Base-by-base conservation (phyloP, 2,113 vertebrate genomes). In the Atractosteus spatula region DNA sequence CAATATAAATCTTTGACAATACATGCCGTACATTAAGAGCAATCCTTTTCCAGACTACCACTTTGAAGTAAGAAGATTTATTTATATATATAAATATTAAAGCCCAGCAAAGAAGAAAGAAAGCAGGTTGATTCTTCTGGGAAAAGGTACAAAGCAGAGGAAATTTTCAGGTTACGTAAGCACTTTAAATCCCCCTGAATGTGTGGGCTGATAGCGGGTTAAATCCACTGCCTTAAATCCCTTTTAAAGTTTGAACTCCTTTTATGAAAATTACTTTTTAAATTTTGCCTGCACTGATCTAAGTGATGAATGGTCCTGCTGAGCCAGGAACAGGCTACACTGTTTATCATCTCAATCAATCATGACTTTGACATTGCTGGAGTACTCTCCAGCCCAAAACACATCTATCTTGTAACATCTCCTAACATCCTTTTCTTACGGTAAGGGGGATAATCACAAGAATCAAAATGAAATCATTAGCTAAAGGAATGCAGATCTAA, bases 211-310 rank as follows among this genome's bases (percentile, higher is more conserved):
- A 59, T 59, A 14, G 6, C 14, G 56, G 41, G 54, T 59, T 70
- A 51, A 59, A 73, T 1, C 7, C 14, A 62, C 3, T 29, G 43
- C 43, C 44, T 72, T 42, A 68, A 41, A 74, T 62, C 62, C 7
- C 63, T 41, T 69, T 47, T 7, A 12, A 62, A 63, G 57, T 63
- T 44, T 70, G 63, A 55, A 56, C 43, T 68, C 47, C 70, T 77
- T 72, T 78, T 77, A 77, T 76, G 71, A 77, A 81, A 81, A 79
- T 79, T 65, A 78, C 71, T 81, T 83, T 83, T 80, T 79, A 81
- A 80, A 74, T 5, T 59, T 62, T 67, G 55, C 14, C 55, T 59
- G n/a, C 66, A 64, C 73, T 56, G 71, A 72, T 70, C 66, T 66
- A 70, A 66, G 70, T 78, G 78, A 81, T 79, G 76, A 56, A 78